Base-by-base conservation (phyloP, 2,888 invertebrate species). In the Hirtodrosophila cameraria region DNA sequence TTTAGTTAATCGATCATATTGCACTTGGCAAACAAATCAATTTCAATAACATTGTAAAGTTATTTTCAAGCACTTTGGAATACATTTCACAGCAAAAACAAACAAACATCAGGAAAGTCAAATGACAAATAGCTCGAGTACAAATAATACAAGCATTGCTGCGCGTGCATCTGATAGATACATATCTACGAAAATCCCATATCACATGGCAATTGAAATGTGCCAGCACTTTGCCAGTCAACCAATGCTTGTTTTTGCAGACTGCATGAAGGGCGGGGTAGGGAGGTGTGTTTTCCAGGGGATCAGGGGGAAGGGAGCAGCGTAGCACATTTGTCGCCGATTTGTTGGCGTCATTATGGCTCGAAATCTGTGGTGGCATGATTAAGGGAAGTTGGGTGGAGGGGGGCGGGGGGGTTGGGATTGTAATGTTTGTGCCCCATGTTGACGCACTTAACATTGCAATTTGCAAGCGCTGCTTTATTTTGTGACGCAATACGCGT, bases 321-420 rank as follows among this genome's bases (percentile, higher is more conserved):
- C 59, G 41, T 39, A 39, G 49, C 45, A 23, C 68, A 85, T 75
- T 85, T 82, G 83, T 60, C 72, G 72, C 66, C 75, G 74, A 82
- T 78, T 85, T 78, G 86, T 64, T 82, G 79, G 82, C 85, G 82
- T 82, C 79, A 85, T 85, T 82, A 79, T 71, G 82, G 43, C 58
- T 39, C 11, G 28, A 18, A 20, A 23, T 39, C 20, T 28, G 15
- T 35, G 30, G 33, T 58, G 46, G 60, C 15, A 27, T 13, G 50
- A 25, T 35, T 33, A 27, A 20, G 12, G 16, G n/a, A 12, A 20
- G 13, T 8, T 6, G 35, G 9, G 2, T 2, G 13, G 20, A 7
- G 15, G 33, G 15, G 6, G 13, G 15, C 13, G 8, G 2, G 13
- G 13, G 16, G 33, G 35, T 15, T 18, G 31, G 50, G 23, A 6